Base-by-base conservation (phyloP, 1,140 invertebrate genomes). In the Micrasema minimum region DNA sequence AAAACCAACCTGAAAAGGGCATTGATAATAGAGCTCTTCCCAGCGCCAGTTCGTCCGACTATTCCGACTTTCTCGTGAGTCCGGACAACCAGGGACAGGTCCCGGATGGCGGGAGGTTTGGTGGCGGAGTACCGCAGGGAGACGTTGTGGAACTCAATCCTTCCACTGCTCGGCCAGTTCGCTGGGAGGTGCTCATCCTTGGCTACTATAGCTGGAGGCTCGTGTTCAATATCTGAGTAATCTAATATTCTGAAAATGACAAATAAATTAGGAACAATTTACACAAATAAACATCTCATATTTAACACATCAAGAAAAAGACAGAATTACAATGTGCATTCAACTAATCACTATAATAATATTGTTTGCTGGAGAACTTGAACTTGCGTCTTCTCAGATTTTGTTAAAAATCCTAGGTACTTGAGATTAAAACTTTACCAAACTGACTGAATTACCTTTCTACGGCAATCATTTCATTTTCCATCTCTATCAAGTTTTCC, bases 1-100 rank as follows among this genome's bases (percentile, higher is more conserved):
- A 48, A 48, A 18, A 48, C 18, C 14, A 22, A 69, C 66, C 66
- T 45, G 41, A 69, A 69, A 35, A 91, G 76, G 50, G 87, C 85
- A 10, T 85, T 78, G 31, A 91, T 87, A 20, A 92, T 78, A 0
- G 90, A 90, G 6, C 88, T 88, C 79, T 92, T 93, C 20, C 91
- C 91, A 69, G 86, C 88, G 6, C 90, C 90, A 14, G 87, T 87
- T 38, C 85, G 38, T 14, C 83, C 85, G 22, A 87, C 85, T 55
- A 88, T 86, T 9, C 87, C 86, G 18, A 88, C 77, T 85, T 86
- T 84, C 61, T 80, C 88, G 77, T 80, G 78, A 0, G 84, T 78
- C 61, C 82, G 69, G 14, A 90, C 86, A 9, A 69, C 78, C 71
- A 90, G 87, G 31, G 79, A 84, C 2, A 90, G 74, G 71, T 87